Evolutionary conservation across 1,140 invertebrate genomes (phyloP), one percentile per base, ranked within the genome.

Genomic region (Bilobella aurantiaca): DNA sequence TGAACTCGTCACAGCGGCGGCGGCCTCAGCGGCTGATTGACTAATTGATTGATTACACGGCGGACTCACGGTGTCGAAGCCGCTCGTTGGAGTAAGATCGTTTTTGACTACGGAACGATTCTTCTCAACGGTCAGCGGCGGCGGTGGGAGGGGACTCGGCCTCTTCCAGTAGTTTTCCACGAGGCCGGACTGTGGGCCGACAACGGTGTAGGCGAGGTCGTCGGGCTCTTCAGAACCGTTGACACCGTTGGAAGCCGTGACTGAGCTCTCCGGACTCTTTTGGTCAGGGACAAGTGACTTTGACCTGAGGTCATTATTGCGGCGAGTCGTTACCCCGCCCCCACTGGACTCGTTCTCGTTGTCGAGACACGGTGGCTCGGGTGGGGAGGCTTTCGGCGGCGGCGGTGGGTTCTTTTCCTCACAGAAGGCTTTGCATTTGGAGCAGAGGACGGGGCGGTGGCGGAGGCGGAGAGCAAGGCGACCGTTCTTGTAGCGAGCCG

Each of bases 91-190:
- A n/a, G n/a, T n/a, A n/a, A n/a, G 18, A 29, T 32, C 23, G 58
- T 27, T 59, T 14, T 29, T 59, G 27, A 59, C 5, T 59, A n/a
- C n/a, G n/a, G n/a, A n/a, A n/a, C n/a, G n/a, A n/a, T n/a, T n/a
- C n/a, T n/a, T n/a, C n/a, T n/a, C n/a, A n/a, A n/a, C n/a, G n/a
- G n/a, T n/a, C n/a, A n/a, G n/a, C n/a, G n/a, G n/a, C n/a, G n/a
- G n/a, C 32, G 18, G 29, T 34, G 23, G 3, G 5, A 14, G 3
- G 2, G 28, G 59, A 16, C 14, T 62, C 5, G 70, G 70, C 12
- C 70, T 25, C 42, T 62, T 62, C 70, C 70, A 72, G 34, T 65
- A 69, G 47, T 69, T 72, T n/a, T 67, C 68, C 25, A 72, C 47
- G 18, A 69, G n/a, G 28, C 63, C 64, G 5, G 49, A 3, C 47